Conservation (phyloP, 1,140 invertebrate genomes). For the Nymphalis io region DNA sequence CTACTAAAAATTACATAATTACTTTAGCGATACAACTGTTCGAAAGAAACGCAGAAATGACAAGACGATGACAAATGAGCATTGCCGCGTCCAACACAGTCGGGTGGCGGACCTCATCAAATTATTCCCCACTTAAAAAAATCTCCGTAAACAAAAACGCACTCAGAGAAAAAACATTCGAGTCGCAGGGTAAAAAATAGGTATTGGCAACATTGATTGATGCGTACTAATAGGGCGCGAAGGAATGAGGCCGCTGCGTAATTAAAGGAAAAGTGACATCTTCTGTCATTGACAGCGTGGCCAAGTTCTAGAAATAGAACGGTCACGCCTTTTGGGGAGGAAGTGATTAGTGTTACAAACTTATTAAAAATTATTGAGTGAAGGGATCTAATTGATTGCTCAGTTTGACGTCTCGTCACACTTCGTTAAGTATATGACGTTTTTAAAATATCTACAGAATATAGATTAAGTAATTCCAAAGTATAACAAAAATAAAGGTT, state of each 20-base stretch:
- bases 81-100: slow-evolving; percentile 69
- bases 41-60: slow-evolving; percentile 79
- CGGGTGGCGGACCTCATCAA: slow-evolving; percentile 80
- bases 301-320: slow-evolving; percentile 73
- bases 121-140: slow-evolving; percentile 80
- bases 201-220: slow-evolving; percentile 81
- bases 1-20: slow-evolving; percentile 78
- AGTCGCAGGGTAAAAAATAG: slow-evolving; percentile 75
- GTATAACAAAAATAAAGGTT: background rate
- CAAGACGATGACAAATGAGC: slow-evolving; percentile 81
- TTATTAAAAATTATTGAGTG: slow-evolving; percentile 80
- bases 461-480: slow-evolving; percentile 5
- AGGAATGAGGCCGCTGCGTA: slow-evolving; percentile 75
- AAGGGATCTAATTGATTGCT: slow-evolving; percentile 74
- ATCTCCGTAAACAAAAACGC: slow-evolving; percentile 79
- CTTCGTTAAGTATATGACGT: slow-evolving; percentile 31
- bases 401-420: slow-evolving; percentile 40
- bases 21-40: slow-evolving; percentile 76
- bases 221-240: slow-evolving; percentile 80
- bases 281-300: slow-evolving; percentile 72
- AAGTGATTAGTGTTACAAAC: slow-evolving; percentile 76
- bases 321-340: slow-evolving; percentile 70
- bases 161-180: slow-evolving; percentile 71
- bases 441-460: slow-evolving; percentile 12
- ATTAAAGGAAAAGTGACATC: slow-evolving; percentile 79